phyloP scores from a whole-genome alignment of 1,140 invertebrate species.

The fruit fly (Drosophila melanogaster) region Release_6_plus_ISO1_MT NT_033777.3:11936001-11936500 shows the following conservation, averaged over 20 bases:
- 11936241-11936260: conserved; percentile 39
- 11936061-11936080: conserved; percentile 37
- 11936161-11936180: conserved; percentile 48
- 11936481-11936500: background rate
- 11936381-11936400: background rate
- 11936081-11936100: background rate
- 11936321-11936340: conserved; percentile 13
- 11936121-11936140: conserved; percentile 34
- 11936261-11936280: conserved; percentile 32
- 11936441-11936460: background rate
- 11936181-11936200: conserved; percentile 42
- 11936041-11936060: conserved; percentile 51
- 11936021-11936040: conserved; percentile 44
- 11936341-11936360: conserved; percentile 16
- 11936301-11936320: conserved; percentile 28
- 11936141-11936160: conserved; percentile 46
- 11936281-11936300: conserved; percentile 21
- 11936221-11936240: conserved; percentile 36
- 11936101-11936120: background rate
- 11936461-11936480: conserved; percentile 1
- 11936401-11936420: background rate
- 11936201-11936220: conserved; percentile 42
- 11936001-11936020: conserved; percentile 26
- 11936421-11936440: conserved; percentile 7
- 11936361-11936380: background rate